Percentiles rank a stretch among this genome's conserved stretches.
phyloP scores from a whole-genome alignment of 2,113 vertebrate species.

The Mionectes macconnelli region DNA sequence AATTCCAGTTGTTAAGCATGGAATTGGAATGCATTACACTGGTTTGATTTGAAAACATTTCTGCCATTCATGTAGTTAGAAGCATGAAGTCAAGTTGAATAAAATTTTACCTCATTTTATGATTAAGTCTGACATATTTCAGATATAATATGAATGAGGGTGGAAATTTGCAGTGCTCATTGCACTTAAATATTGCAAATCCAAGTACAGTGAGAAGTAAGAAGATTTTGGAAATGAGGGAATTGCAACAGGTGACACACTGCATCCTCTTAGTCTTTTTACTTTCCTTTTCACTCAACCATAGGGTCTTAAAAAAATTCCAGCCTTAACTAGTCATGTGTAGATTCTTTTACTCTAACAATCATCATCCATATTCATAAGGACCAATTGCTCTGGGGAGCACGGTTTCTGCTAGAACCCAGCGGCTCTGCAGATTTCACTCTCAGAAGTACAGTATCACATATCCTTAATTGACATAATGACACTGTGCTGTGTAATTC shows the following conservation, averaged over 20 bases:
- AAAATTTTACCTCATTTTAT: neutral
- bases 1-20: neutral
- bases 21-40: neutral
- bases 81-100: neutral
- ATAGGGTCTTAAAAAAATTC: neutral
- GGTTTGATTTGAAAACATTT: neutral
- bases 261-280: neutral
- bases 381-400: neutral
- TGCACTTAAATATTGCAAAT: neutral
- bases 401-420: neutral
- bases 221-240: neutral
- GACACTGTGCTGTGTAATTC: neutral
- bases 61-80: neutral
- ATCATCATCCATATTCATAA: neutral
- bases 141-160: neutral
- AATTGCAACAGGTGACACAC: neutral
- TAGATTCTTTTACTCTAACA: neutral
- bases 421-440: neutral
- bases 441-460: neutral
- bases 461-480: neutral
- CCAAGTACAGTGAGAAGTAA: neutral
- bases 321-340: neutral
- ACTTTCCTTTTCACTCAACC: neutral
- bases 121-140: neutral
- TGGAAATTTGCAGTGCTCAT: neutral